phyloP scores from a whole-genome alignment of 2,113 vertebrate genomes.

The Coregonus clupeaformis region DNA sequence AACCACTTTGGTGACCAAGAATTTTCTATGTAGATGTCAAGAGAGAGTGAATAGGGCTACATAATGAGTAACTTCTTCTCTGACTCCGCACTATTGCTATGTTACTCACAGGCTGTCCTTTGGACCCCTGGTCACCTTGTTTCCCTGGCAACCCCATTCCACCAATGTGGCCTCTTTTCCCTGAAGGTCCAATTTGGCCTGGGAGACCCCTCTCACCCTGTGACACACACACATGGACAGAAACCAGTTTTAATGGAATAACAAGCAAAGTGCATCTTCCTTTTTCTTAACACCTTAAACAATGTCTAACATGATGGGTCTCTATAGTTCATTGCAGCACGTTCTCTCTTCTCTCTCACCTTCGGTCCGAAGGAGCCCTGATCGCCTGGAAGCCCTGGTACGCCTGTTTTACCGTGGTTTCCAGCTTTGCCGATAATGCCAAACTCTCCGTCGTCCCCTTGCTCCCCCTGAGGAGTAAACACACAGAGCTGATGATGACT shows the following conservation, averaged over 20 bases:
- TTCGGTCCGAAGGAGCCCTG: slow-evolving; percentile 91
- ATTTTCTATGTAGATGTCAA: neutral
- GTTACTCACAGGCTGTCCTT: slow-evolving; percentile 87
- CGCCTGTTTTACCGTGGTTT: slow-evolving; percentile 78
- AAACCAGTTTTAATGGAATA: neutral
- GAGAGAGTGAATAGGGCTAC: too few relatives aligned
- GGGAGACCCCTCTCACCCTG: slow-evolving; percentile 88
- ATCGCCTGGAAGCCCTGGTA: slow-evolving; percentile 84
- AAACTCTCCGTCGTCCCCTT: slow-evolving; percentile 85
- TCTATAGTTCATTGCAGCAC: too few relatives aligned
- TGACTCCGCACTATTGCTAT: too few relatives aligned
- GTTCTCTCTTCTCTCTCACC: slow-evolving; percentile 63
- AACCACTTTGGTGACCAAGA: neutral
- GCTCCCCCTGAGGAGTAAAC: slow-evolving; percentile 81
- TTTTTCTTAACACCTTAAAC: too few relatives aligned
- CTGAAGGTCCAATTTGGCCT: slow-evolving; percentile 83
- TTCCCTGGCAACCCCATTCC: slow-evolving; percentile 82
- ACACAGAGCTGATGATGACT: slow-evolving; percentile 2
- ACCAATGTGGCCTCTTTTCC: slow-evolving; percentile 83
- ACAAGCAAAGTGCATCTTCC: neutral
- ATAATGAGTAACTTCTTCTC: too few relatives aligned
- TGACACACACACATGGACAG: slow-evolving; percentile 7
- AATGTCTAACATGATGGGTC: neutral
- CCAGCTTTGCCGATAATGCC: slow-evolving; percentile 82
- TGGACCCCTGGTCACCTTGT: slow-evolving; percentile 81